Evolutionary conservation across 2,113 vertebrate genomes (phyloP).

Genomic region (Gobius niger): DNA sequence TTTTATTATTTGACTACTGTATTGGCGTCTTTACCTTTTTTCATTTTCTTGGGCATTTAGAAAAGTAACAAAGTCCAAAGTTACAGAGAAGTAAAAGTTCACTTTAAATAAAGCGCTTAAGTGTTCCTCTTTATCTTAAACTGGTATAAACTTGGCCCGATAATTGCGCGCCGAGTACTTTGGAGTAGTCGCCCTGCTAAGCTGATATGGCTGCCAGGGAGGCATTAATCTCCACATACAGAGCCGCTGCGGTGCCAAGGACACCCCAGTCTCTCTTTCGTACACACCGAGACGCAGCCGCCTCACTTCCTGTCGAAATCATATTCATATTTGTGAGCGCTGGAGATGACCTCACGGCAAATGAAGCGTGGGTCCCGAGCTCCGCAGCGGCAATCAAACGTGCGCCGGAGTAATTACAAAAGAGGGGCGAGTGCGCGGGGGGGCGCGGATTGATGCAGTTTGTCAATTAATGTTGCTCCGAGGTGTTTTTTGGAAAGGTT

Average conservation of each 20-base stretch:
- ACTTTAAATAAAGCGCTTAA: slow-evolving; percentile 43
- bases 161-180: slow-evolving; percentile 63
- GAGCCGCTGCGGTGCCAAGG: slow-evolving; percentile 51
- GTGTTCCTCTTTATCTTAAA: slow-evolving; percentile 54
- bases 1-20: no score
- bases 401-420: slow-evolving; percentile 80
- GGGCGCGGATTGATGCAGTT: slow-evolving; percentile 82
- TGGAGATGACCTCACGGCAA: slow-evolving; percentile 78
- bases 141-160: slow-evolving; percentile 53
- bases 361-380: slow-evolving; percentile 76
- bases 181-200: slow-evolving; percentile 60
- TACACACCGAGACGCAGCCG: slow-evolving; percentile 13
- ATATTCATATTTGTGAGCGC: slow-evolving; percentile 75
- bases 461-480: slow-evolving; percentile 83
- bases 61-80: slow-evolving; percentile 24
- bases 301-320: slow-evolving; percentile 64
- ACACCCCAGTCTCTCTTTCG: slow-evolving; percentile 35
- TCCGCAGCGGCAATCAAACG: slow-evolving; percentile 74
- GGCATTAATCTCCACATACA: slow-evolving; percentile 70
- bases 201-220: slow-evolving; percentile 71
- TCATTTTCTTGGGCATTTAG: no score
- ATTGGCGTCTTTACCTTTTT: no score
- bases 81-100: slow-evolving; percentile 36
- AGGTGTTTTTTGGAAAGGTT: slow-evolving; percentile 83
- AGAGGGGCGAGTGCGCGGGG: slow-evolving; percentile 43